Evolutionary conservation across 2,888 invertebrate genomes (phyloP).

Genomic region (Agrochola macilenta): DNA sequence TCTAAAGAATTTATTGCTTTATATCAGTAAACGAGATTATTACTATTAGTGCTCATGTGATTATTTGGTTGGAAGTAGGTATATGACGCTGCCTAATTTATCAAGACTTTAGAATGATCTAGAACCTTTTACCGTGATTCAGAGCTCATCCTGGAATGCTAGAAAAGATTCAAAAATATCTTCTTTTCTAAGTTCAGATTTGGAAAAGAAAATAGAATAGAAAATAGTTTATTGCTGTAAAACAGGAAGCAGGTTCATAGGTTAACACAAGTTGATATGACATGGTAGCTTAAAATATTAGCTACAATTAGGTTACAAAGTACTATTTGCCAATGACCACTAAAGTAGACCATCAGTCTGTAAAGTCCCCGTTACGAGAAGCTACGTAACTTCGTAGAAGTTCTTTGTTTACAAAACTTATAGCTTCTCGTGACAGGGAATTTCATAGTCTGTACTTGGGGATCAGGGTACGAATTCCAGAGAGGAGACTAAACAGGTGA

Average conservation of each 20-base stretch:
- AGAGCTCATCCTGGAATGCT: conserved; percentile 1
- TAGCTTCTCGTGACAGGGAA: too few species aligned
- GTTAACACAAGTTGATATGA: neutral
- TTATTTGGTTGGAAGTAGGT: conserved; percentile 28
- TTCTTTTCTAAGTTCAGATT: neutral
- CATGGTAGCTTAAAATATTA: neutral
- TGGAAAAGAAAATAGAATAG: too few species aligned
- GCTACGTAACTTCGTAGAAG: too few species aligned
- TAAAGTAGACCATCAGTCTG: neutral
- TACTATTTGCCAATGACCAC: neutral
- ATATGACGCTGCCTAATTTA: neutral
- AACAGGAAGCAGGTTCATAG: neutral
- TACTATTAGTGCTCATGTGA: conserved; percentile 26
- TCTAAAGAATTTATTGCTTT: conserved; percentile 18
- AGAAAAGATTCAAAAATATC: neutral
- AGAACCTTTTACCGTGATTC: neutral
- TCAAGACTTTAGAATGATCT: conserved; percentile 8
- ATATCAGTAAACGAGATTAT: conserved; percentile 32
- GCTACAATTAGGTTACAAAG: neutral
- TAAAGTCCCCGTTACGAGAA: too few species aligned
- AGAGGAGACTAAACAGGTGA: neutral
- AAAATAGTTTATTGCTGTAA: too few species aligned
- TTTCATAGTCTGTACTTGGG: neutral
- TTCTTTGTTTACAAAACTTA: too few species aligned
- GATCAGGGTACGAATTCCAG: neutral